Base-by-base conservation (phyloP, 2,888 invertebrate genomes). In the Melipona bicolor region DNA sequence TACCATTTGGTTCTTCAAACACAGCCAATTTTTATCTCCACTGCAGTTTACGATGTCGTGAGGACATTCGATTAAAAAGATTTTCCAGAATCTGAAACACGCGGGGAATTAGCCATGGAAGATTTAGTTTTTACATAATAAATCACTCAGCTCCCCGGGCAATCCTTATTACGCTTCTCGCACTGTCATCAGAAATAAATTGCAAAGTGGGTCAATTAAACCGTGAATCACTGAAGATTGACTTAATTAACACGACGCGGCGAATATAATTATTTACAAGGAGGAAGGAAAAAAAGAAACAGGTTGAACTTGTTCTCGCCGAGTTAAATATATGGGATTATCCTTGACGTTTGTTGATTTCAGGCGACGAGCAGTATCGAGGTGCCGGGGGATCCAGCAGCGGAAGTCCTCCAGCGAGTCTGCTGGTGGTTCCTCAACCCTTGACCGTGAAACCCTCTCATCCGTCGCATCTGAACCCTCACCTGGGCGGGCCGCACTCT, bases 341-440 rank as follows among this genome's bases (percentile, higher is more conserved):
- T 5, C 49, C 17, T 32, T 36, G n/a, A 27, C 24, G 15, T 56
- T 74, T 54, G n/a, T 69, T 84, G 76, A 71, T 89, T 92, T 65
- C 88, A 94, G 94, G 94, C 70, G 94, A 94, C 32, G 94, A 94
- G 86, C 94, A 94, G 88, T 94, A 94, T 84, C 94, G 94, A 15
- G 94, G 95, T 87, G 94, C 95, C 77, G 93, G 95, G 88, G 95
- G 95, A 92, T 95, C 95, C 93, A 94, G 95, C 91, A 95, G 95
- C 88, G 95, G 96, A 91, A 95, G 95, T 88, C 95, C 95, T 84
- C 96, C 96, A 89, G 95, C 96, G 77, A 96, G 97, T 72, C 96
- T 98, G 91, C 96, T 98, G 88, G 98, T 98, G 88, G 98, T 98
- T 24, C 98, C 98, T 9, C 98, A 98, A 93, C 98, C 98, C 85